Conservation (phyloP, 1,140 invertebrate genomes). For the Maniola jurtina region DNA sequence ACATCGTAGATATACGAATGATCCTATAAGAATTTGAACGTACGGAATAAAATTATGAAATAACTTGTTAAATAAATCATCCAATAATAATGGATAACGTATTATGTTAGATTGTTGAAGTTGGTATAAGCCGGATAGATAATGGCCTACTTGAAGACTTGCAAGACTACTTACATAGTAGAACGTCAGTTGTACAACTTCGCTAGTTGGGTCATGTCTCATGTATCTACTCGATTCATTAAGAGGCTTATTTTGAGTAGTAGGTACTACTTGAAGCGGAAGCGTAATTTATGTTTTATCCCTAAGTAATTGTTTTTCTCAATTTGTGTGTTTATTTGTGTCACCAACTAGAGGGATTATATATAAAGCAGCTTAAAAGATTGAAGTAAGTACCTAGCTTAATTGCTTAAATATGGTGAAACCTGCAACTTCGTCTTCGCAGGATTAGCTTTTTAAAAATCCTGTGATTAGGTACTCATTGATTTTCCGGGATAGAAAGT, state of each 20-base stretch:
- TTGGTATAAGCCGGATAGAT: conserved; percentile 5
- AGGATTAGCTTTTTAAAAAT: too few species aligned
- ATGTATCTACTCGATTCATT: background rate
- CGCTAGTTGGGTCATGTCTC: background rate
- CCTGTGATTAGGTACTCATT: too few species aligned
- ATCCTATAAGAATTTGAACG: too few species aligned
- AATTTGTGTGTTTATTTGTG: background rate
- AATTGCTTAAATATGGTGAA: too few species aligned
- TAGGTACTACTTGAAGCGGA: background rate
- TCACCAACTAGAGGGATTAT: background rate
- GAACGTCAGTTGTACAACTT: conserved; percentile 1
- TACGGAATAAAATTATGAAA: too few species aligned
- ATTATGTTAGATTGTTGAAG: background rate
- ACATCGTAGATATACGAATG: too few species aligned
- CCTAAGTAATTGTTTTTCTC: background rate
- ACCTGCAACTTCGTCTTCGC: too few species aligned
- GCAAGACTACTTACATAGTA: conserved; percentile 2
- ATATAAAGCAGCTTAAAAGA: too few species aligned
- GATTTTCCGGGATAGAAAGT: too few species aligned
- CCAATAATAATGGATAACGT: background rate
- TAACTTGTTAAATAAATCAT: too few species aligned
- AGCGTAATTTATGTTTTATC: background rate
- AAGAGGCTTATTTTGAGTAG: background rate
- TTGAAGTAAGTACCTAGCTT: too few species aligned
- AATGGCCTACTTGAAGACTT: conserved; percentile 10